These are phyloP conservation scores for Electrona antarctica DNA, from an alignment of 2,113 vertebrate species.

Conservation along the genomic window DNA sequence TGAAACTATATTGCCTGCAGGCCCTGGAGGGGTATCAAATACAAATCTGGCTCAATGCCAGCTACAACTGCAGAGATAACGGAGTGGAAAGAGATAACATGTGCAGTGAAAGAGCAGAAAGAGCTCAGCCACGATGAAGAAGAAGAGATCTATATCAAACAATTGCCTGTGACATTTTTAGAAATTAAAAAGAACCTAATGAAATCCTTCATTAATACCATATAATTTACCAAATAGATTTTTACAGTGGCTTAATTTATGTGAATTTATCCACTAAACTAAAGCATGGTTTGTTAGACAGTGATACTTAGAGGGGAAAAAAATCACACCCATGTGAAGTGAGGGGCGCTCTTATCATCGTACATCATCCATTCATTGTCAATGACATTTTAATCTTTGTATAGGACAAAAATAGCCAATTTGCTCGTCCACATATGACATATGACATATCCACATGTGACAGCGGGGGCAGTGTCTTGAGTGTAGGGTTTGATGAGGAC, in stretches of 20 bases:
- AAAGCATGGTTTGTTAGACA: constrained; percentile 40
- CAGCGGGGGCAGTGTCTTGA: too few species aligned
- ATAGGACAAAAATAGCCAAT: too few species aligned
- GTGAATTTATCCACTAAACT: background rate
- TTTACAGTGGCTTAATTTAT: constrained; percentile 24
- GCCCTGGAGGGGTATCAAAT: constrained; percentile 10
- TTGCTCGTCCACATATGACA: too few species aligned
- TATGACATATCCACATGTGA: too few species aligned
- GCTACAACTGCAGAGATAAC: constrained; percentile 46
- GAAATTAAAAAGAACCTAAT: constrained; percentile 31
- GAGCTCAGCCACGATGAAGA: constrained; percentile 17
- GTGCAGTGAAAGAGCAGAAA: constrained; percentile 19
- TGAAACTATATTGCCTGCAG: constrained; percentile 40
- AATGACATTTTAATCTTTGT: too few species aligned
- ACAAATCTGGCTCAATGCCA: constrained; percentile 43
- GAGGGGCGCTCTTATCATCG: too few species aligned
- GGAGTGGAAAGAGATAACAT: constrained; percentile 45
- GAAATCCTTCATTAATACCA: constrained; percentile 13
- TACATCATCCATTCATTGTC: too few species aligned
- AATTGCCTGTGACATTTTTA: constrained; percentile 17
- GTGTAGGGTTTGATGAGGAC: too few species aligned
- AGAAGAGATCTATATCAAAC: constrained; percentile 37
- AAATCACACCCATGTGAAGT: too few species aligned
- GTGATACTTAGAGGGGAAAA: constrained; percentile 36
- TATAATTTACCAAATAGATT: constrained; percentile 14